Conservation (phyloP, 1,140 invertebrate species). For the Drosophila simulans region DNA sequence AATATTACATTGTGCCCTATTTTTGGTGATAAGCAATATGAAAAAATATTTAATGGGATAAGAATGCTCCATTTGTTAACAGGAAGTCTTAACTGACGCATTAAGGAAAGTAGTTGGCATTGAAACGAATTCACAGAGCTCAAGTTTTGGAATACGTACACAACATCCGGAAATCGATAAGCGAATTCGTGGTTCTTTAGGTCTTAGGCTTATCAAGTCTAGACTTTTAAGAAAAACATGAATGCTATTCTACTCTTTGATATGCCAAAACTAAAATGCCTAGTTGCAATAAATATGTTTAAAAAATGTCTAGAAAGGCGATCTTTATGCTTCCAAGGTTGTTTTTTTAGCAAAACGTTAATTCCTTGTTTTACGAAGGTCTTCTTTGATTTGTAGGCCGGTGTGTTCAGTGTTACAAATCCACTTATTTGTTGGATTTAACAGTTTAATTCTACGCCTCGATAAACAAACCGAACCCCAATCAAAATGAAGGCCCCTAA, state of each 20-base stretch:
- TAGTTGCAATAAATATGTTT: too few relatives aligned
- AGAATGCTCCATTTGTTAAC: not conserved
- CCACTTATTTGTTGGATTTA: conserved; percentile 82
- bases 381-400: not conserved
- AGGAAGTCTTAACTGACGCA: conserved; percentile 44
- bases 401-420: conserved; percentile 55
- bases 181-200: not conserved
- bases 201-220: too few relatives aligned
- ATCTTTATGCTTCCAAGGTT: too few relatives aligned
- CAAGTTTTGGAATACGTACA: conserved; percentile 9
- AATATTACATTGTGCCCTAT: not conserved
- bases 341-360: not conserved
- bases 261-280: too few relatives aligned
- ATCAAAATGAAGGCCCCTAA: conserved; percentile 16
- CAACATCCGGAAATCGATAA: conserved; percentile 36
- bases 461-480: conserved; percentile 53
- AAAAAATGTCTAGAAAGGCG: too few relatives aligned
- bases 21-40: conserved; percentile 8
- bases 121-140: conserved; percentile 26
- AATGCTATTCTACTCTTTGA: too few relatives aligned
- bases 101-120: conserved; percentile 26
- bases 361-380: not conserved
- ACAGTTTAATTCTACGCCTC: conserved; percentile 84
- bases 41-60: not conserved
- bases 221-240: too few relatives aligned